Percentiles rank a stretch among this genome's conserved stretches.
Evolutionary conservation across 2,888 invertebrate genomes (phyloP).

Genomic region (Hanleya hanleyi): DNA sequence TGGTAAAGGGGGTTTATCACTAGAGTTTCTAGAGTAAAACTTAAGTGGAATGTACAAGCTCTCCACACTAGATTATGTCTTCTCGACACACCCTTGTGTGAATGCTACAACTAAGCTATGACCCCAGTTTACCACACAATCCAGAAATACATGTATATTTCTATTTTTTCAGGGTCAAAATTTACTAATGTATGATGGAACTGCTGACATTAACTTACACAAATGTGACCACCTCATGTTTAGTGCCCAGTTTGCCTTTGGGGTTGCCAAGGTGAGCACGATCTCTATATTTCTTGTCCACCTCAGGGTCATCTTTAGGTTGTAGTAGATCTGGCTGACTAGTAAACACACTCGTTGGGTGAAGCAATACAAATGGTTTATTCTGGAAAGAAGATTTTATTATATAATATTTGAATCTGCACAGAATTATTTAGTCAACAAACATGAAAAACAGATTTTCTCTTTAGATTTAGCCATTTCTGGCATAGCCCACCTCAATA

Average conservation of each 20-base stretch:
- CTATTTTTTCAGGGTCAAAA: neutral
- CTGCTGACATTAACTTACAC: constrained; percentile 79
- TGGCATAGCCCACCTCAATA: too few relatives aligned
- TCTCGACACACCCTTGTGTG: too few relatives aligned
- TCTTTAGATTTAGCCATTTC: too few relatives aligned
- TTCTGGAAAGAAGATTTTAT: too few relatives aligned
- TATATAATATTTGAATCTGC: too few relatives aligned
- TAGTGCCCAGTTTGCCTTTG: constrained; percentile 77
- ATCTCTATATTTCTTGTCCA: constrained; percentile 39
- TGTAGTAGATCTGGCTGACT: constrained; percentile 86
- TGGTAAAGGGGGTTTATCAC: too few relatives aligned
- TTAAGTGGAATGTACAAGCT: too few relatives aligned
- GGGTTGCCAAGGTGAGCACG: constrained; percentile 48
- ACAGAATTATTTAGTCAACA: too few relatives aligned
- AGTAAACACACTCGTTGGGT: constrained; percentile 92
- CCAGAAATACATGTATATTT: neutral
- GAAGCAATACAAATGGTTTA: constrained; percentile 91
- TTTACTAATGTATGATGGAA: neutral
- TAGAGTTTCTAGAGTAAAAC: too few relatives aligned
- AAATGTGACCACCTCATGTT: constrained; percentile 91
- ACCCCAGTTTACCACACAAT: neutral
- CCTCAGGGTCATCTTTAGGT: constrained; percentile 76
- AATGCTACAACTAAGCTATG: neutral
- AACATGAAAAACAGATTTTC: too few relatives aligned
- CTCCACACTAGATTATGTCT: too few relatives aligned